A percentile compares a stretch with the other conserved stretches of the same genome.
Evolutionary conservation across 2,113 vertebrate species (phyloP).

Genomic region (Formicarius rufipectus): DNA sequence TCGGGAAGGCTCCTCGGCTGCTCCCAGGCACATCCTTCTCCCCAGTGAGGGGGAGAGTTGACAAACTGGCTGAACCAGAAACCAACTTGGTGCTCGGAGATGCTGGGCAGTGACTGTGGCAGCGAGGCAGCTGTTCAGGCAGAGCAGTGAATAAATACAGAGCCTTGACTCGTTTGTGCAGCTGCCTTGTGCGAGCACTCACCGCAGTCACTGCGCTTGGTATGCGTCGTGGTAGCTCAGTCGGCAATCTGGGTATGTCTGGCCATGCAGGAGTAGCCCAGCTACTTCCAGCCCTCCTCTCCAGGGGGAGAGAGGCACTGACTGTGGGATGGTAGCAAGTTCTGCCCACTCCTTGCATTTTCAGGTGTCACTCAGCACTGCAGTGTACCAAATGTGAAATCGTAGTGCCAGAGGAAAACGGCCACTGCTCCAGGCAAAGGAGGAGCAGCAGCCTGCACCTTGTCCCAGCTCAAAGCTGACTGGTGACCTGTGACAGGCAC

Average conservation of each 20-base stretch:
- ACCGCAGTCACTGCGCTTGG: accelerated
- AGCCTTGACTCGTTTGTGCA: background rate
- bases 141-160: background rate
- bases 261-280: background rate
- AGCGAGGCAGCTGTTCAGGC: background rate
- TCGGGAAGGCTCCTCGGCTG: background rate
- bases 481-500: background rate
- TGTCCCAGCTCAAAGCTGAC: background rate
- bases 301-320: background rate
- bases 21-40: background rate
- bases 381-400: background rate
- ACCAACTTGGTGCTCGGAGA: background rate
- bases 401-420: background rate
- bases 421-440: background rate
- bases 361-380: accelerated
- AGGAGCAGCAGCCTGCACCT: background rate
- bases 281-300: background rate
- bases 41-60: background rate
- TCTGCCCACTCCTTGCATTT: background rate
- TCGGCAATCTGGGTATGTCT: accelerated
- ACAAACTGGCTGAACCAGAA: background rate
- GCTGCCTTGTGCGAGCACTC: background rate
- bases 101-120: background rate
- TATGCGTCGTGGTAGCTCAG: accelerated
- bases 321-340: background rate